Percentiles rank a stretch among this genome's conserved stretches.
Conservation (phyloP, 2,113 vertebrate genomes). For the Vicugna pacos region DNA sequence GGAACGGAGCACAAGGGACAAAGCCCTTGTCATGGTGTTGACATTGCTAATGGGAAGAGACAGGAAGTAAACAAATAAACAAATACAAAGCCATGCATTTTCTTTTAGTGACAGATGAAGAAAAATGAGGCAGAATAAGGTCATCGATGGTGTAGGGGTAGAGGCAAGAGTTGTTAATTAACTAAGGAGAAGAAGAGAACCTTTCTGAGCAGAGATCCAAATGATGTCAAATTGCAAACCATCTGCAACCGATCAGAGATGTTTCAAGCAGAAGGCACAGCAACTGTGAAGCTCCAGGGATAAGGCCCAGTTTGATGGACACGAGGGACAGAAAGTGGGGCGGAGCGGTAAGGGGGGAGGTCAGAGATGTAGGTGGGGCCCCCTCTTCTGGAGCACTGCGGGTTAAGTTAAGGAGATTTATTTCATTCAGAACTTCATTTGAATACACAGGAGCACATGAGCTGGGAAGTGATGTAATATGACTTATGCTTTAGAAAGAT, state of each 20-base stretch:
- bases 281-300: neutral
- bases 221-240: neutral
- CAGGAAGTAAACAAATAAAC: neutral
- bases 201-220: neutral
- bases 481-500: neutral
- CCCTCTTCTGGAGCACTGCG: accelerated
- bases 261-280: neutral
- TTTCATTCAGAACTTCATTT: too few relatives aligned
- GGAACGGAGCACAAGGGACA: accelerated
- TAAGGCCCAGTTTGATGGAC: accelerated
- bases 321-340: neutral
- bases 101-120: neutral
- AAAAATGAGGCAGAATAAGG: neutral
- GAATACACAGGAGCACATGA: neutral
- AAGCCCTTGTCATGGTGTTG: neutral
- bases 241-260: neutral
- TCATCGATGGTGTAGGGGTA: too few relatives aligned
- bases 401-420: too few relatives aligned
- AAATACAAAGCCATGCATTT: neutral
- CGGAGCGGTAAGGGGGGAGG: neutral
- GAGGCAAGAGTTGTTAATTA: neutral
- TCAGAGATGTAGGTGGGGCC: accelerated
- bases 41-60: neutral
- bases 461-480: too few relatives aligned
- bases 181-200: neutral